These are phyloP conservation scores for Torymus auratus DNA, from an alignment of 2,888 invertebrate genomes.

Conservation along the genomic window DNA sequence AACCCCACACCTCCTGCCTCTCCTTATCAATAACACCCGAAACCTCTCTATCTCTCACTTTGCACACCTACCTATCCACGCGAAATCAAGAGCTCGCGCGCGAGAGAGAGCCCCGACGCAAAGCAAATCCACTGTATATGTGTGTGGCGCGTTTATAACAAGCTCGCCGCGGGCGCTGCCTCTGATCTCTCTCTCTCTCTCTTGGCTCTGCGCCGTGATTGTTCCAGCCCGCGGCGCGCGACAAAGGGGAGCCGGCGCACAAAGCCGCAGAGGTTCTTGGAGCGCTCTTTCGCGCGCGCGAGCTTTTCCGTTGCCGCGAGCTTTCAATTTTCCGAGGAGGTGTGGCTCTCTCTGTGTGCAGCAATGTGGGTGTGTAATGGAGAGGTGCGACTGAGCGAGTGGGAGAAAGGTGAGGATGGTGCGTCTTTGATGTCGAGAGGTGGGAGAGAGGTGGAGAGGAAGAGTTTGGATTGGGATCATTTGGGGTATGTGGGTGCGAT, in stretches of 20 bases:
- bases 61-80: background rate
- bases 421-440: no score
- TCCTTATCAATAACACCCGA: no score
- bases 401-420: slow-evolving; percentile 9
- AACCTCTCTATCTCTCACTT: no score
- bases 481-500: no score
- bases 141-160: slow-evolving; percentile 69
- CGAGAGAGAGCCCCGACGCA: background rate
- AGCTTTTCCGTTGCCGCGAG: slow-evolving; percentile 41
- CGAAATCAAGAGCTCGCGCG: slow-evolving; percentile 14
- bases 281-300: slow-evolving; percentile 33
- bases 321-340: slow-evolving; percentile 32
- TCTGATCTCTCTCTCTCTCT: slow-evolving; percentile 68
- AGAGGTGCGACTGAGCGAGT: background rate
- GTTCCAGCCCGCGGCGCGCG: slow-evolving; percentile 65
- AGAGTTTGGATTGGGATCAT: no score
- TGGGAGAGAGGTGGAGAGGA: no score
- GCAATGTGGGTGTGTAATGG: background rate
- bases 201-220: slow-evolving; percentile 68
- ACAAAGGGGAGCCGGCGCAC: slow-evolving; percentile 70
- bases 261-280: no score
- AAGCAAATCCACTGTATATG: slow-evolving; percentile 36
- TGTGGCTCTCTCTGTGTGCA: no score
- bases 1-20: no score
- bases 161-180: slow-evolving; percentile 70